phyloP scores from a whole-genome alignment of 2,888 invertebrate genomes.

The Xanthia icteritia region DNA sequence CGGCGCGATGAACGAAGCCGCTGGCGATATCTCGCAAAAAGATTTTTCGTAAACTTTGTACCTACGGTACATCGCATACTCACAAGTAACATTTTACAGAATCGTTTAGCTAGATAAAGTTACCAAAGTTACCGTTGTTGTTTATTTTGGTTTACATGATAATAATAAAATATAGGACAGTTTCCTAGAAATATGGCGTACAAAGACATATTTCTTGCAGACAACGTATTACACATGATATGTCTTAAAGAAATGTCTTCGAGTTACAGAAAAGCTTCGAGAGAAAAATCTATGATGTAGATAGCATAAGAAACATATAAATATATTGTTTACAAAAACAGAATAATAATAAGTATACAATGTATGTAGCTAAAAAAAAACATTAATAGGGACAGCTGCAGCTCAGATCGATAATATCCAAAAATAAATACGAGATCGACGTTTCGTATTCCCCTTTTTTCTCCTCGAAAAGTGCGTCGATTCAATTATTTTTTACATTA shows the following conservation, averaged over 20 bases:
- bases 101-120: constrained; percentile 37
- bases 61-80: constrained; percentile 15
- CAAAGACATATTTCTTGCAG: constrained; percentile 4
- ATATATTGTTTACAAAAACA: neutral
- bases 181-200: constrained; percentile 9
- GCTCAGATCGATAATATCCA: no score
- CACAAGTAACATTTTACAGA: constrained; percentile 32
- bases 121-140: constrained; percentile 25
- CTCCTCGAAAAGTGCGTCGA: no score
- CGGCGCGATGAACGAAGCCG: constrained; percentile 53
- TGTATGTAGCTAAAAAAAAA: neutral
- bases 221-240: neutral
- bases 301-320: neutral
- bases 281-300: neutral
- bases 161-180: constrained; percentile 10
- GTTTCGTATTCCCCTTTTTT: no score
- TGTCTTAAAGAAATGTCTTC: neutral
- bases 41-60: constrained; percentile 42
- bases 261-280: neutral
- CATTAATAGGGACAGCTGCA: no score
- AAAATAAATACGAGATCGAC: no score
- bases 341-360: neutral
- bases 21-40: constrained; percentile 40
- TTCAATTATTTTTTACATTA: no score
- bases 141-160: constrained; percentile 31